Base-by-base conservation (phyloP, 2,888 invertebrate genomes). In the Adelphocoris suturalis region DNA sequence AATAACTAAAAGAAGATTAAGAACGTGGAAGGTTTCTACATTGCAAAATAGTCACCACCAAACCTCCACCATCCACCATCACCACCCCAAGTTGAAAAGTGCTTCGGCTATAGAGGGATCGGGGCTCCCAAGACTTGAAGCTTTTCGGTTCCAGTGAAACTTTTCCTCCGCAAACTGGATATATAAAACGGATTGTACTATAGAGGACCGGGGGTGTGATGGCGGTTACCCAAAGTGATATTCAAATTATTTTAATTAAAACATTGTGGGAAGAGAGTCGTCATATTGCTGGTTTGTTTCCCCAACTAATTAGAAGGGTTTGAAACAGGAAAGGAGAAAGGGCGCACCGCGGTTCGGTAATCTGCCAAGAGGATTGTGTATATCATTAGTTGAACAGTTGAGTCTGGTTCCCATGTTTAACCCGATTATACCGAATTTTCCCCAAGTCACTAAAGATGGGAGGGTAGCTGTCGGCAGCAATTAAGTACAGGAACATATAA, bases 171-270 rank as follows among this genome's bases (percentile, higher is more conserved):
- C 37, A 85, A 85, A 55, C 28, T 55, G 57, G 57, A 46, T 55
- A 57, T 85, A 88, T 87, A 76, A 87, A 76, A 87, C 46, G 78
- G 88, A 88, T 88, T 88, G 78, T 88, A 88, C 78, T 80, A 68
- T 68, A 68, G 23, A 68, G 23, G 11, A 27, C 19, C 37, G 76
- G 57, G 52, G 27, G 76, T 78, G 78, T 68, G 80, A 88, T 52
- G 48, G 48, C 16, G 88, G 78, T 76, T 55, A 55, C 85, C 61
- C 78, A 78, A 88, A 88, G 88, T 78, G 88, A 80, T 88, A 88
- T 88, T 88, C 88, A 88, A 88, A 88, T 88, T 78, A 88, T 80
- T 88, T 88, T 88, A 88, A 88, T 88, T 88, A 88, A 88, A 88
- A 88, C 88, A 78, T 88, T 46, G 88, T 61, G n/a, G 80, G 19